A percentile compares a stretch with the other conserved stretches of the same genome.
phyloP scores from a whole-genome alignment of 2,797 vertebrate genomes.

The Sebastes taczanowskii region DNA sequence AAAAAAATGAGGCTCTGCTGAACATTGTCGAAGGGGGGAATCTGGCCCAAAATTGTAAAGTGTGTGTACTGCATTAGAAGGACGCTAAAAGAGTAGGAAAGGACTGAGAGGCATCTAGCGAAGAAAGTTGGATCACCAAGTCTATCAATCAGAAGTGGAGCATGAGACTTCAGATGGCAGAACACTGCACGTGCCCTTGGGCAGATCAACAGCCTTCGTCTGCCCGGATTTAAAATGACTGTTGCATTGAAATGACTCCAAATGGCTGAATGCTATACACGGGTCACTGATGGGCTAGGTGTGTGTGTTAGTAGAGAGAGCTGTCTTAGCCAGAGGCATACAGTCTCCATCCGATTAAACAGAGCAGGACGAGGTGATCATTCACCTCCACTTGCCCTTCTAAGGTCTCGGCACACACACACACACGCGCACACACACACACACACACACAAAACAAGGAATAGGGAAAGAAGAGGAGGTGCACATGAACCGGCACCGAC shows the following conservation, averaged over 20 bases:
- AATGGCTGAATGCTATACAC: constrained; percentile 40
- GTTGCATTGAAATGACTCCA: constrained; percentile 50
- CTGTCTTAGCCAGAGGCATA: constrained; percentile 45
- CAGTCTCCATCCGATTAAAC: constrained; percentile 60
- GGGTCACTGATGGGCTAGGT: constrained; percentile 22
- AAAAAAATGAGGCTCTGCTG: no score
- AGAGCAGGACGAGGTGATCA: constrained; percentile 59
- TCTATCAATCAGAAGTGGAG: constrained; percentile 28
- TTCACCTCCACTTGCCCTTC: constrained; percentile 68
- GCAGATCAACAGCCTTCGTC: constrained; percentile 31
- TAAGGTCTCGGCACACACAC: constrained; percentile 3
- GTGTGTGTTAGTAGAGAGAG: constrained; percentile 8
- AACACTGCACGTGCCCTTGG: constrained; percentile 20
- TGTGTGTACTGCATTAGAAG: not conserved
- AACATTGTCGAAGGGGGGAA: no score
- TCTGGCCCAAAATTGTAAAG: no score
- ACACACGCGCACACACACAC: not conserved
- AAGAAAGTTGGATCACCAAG: constrained; percentile 13
- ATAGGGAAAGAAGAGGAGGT: not conserved
- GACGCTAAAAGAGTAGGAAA: not conserved
- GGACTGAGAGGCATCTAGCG: not conserved
- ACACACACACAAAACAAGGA: not conserved
- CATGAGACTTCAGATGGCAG: constrained; percentile 18
- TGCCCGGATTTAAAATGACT: constrained; percentile 25
- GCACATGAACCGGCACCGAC: not conserved